phyloP scores from a whole-genome alignment of 2,888 invertebrate species.

The Protonemura montana region DNA sequence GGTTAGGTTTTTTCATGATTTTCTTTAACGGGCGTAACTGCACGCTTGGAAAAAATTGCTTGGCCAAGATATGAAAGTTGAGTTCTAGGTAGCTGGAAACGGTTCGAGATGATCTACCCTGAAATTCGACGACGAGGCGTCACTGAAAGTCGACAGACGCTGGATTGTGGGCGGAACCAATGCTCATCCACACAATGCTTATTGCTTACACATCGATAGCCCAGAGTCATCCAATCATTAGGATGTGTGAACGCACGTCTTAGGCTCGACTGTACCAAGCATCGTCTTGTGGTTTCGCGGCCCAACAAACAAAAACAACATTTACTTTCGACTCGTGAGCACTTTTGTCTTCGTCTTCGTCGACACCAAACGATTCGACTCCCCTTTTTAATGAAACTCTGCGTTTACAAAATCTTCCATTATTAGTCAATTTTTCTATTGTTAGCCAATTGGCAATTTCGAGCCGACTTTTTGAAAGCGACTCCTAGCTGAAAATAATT shows the following conservation, averaged over 20 bases:
- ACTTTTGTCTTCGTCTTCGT: constrained; percentile 16
- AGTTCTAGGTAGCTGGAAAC: background rate
- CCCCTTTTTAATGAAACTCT: background rate
- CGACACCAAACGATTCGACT: background rate
- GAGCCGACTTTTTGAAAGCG: background rate
- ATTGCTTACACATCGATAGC: background rate
- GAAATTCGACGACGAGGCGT: constrained; percentile 37
- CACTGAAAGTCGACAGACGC: constrained; percentile 26
- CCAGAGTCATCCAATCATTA: constrained; percentile 25
- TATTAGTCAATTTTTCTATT: background rate
- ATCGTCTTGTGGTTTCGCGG: background rate
- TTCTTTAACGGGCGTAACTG: background rate
- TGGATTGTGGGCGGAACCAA: constrained; percentile 28
- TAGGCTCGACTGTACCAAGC: background rate
- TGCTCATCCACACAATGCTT: background rate
- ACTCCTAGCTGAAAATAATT: background rate
- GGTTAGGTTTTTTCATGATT: background rate
- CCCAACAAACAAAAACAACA: constrained; percentile 14
- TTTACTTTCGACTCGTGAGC: background rate
- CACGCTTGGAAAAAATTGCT: background rate
- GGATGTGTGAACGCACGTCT: background rate
- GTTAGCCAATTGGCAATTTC: background rate
- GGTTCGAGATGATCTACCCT: constrained; percentile 26
- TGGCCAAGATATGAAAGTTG: background rate
- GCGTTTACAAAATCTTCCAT: background rate